A percentile compares a stretch with the other conserved stretches of the same genome.
These are phyloP conservation scores for Meloidogyne hapla DNA, from an alignment of 1,140 invertebrate species.

Conservation along the genomic window DNA sequence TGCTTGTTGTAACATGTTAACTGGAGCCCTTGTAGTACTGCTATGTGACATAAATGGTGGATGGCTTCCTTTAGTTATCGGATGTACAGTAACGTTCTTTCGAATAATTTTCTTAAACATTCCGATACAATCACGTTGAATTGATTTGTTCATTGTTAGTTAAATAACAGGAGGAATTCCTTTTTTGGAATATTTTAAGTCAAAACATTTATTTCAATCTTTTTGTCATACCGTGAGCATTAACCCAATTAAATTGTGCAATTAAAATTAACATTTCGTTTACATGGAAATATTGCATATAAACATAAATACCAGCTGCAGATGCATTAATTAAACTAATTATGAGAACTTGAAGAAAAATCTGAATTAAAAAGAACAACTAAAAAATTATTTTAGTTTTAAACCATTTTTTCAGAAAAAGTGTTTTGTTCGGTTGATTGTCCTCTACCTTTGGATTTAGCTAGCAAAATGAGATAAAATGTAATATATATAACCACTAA, in stretches of 20 bases:
- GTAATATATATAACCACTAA: background rate
- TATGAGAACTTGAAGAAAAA: background rate
- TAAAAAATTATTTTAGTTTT: background rate
- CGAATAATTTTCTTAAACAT: background rate
- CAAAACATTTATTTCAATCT: too few relatives aligned
- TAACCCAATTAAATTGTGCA: background rate
- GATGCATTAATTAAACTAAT: background rate
- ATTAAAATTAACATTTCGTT: background rate
- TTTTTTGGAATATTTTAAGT: too few relatives aligned
- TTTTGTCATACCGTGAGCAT: background rate
- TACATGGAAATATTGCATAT: slow-evolving; percentile 3
- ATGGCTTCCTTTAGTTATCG: background rate
- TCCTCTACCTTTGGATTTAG: background rate
- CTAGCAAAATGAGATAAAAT: background rate
- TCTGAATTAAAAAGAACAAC: background rate
- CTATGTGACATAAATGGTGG: too few relatives aligned
- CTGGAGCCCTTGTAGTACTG: too few relatives aligned
- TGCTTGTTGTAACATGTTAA: too few relatives aligned
- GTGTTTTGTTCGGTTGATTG: background rate
- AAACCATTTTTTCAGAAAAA: slow-evolving; percentile 3
- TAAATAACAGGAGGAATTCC: background rate
- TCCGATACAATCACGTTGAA: background rate
- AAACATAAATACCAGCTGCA: background rate
- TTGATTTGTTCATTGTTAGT: background rate
- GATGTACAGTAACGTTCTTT: background rate